Evolutionary conservation across 2,888 invertebrate species (phyloP).

Genomic region (Nomada goodeniana): DNA sequence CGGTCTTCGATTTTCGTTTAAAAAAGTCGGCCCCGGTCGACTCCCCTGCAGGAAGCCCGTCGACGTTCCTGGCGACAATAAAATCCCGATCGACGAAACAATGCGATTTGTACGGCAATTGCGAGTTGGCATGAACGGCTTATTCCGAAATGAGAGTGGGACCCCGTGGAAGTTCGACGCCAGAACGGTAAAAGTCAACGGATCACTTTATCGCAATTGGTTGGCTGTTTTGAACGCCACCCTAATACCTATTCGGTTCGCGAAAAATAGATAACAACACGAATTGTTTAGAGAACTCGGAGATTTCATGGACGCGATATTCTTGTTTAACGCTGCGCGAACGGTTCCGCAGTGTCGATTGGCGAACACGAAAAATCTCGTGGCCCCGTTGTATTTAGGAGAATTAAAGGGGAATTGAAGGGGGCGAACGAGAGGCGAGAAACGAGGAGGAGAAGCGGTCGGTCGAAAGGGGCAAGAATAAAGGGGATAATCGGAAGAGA

Average conservation of each 20-base stretch:
- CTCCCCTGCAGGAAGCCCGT: neutral
- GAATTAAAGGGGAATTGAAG: constrained; percentile 21
- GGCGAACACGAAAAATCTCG: neutral
- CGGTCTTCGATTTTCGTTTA: constrained; percentile 28
- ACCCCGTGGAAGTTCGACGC: neutral
- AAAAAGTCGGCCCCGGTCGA: constrained; percentile 13
- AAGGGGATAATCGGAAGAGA: constrained; percentile 75
- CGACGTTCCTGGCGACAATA: constrained; percentile 10
- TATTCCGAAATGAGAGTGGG: neutral
- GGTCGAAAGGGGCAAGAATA: constrained; percentile 50
- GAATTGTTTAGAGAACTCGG: neutral
- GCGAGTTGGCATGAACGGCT: constrained; percentile 15
- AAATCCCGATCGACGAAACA: constrained; percentile 8
- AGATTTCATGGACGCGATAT: neutral
- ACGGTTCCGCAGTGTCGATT: no score
- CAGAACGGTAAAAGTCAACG: neutral
- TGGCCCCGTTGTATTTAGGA: neutral
- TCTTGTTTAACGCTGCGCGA: no score
- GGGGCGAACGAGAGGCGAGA: constrained; percentile 20
- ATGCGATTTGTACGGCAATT: constrained; percentile 12
- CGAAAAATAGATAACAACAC: neutral
- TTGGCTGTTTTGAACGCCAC: neutral
- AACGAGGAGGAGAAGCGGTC: constrained; percentile 49
- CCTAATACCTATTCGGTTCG: no score
- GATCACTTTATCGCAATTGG: neutral